Conservation (phyloP, 2,797 vertebrate species). For the Etheostoma nigrum region DNA sequence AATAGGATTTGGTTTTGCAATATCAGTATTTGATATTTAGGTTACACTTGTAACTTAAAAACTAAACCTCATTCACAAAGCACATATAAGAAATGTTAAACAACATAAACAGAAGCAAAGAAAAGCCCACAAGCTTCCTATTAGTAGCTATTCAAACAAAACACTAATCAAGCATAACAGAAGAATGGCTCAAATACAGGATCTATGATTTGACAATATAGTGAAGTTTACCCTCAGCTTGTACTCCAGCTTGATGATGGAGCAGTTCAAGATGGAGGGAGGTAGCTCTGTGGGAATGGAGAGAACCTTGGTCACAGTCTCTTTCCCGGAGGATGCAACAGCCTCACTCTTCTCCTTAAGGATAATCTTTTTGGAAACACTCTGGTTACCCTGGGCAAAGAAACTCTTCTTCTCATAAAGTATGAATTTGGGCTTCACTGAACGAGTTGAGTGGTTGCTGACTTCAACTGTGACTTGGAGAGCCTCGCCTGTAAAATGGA, state of each 20-base stretch:
- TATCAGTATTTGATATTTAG: neutral
- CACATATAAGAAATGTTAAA: conserved; percentile 8
- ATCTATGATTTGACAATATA: neutral
- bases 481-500: conserved; percentile 51
- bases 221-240: conserved; percentile 85
- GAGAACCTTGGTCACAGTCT: conserved; percentile 59
- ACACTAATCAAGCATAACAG: neutral
- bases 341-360: conserved; percentile 61
- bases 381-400: conserved; percentile 70
- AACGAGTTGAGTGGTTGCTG: conserved; percentile 60
- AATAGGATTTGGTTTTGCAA: neutral
- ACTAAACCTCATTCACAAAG: neutral
- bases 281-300: conserved; percentile 60
- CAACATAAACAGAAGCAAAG: neutral
- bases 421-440: conserved; percentile 68
- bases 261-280: conserved; percentile 75
- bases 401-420: conserved; percentile 72
- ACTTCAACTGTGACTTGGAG: conserved; percentile 53
- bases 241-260: conserved; percentile 78
- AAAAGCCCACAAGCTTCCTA: neutral
- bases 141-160: neutral
- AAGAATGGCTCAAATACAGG: neutral
- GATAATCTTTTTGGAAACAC: conserved; percentile 29
- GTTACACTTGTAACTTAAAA: neutral
- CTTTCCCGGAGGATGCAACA: conserved; percentile 28